phyloP scores from a whole-genome alignment of 1,140 invertebrate genomes.

The Diploscapter pachys region DNA sequence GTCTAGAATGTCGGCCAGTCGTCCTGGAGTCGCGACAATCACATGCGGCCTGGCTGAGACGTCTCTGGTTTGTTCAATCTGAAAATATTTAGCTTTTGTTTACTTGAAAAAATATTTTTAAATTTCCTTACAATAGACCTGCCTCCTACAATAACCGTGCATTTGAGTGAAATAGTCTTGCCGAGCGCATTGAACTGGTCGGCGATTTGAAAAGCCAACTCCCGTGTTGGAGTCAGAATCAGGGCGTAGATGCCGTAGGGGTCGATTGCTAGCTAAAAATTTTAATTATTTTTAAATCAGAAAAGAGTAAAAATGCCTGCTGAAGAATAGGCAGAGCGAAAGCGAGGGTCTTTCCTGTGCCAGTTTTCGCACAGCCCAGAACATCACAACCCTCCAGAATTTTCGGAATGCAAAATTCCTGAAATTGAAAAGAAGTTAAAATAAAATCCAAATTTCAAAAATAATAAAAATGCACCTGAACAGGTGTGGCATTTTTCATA shows the following conservation, averaged over 20 bases:
- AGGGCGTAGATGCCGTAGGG: constrained; percentile 54
- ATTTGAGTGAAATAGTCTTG: constrained; percentile 45
- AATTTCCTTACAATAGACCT: constrained; percentile 14
- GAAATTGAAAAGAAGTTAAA: background rate
- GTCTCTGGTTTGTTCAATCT: constrained; percentile 34
- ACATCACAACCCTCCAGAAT: constrained; percentile 49
- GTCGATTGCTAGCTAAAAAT: constrained; percentile 42
- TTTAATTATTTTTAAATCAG: constrained; percentile 2
- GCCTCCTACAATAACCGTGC: constrained; percentile 42
- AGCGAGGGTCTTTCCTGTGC: constrained; percentile 53
- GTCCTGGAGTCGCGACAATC: constrained; percentile 92
- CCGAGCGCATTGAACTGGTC: constrained; percentile 55
- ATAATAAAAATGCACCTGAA: constrained; percentile 14
- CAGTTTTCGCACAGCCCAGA: constrained; percentile 55
- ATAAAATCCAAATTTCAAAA: background rate
- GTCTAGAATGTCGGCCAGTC: constrained; percentile 67
- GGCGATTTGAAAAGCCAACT: constrained; percentile 57
- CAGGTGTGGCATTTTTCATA: constrained; percentile 32
- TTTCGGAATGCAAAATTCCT: constrained; percentile 41
- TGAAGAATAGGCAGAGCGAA: constrained; percentile 58
- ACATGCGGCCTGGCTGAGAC: constrained; percentile 46
- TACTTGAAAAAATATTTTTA: background rate
- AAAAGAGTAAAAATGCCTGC: constrained; percentile 22
- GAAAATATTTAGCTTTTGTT: background rate
- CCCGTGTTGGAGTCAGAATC: constrained; percentile 53